Evolutionary conservation across 2,888 invertebrate genomes (phyloP).

Genomic region (Enchytraeus crypticus): DNA sequence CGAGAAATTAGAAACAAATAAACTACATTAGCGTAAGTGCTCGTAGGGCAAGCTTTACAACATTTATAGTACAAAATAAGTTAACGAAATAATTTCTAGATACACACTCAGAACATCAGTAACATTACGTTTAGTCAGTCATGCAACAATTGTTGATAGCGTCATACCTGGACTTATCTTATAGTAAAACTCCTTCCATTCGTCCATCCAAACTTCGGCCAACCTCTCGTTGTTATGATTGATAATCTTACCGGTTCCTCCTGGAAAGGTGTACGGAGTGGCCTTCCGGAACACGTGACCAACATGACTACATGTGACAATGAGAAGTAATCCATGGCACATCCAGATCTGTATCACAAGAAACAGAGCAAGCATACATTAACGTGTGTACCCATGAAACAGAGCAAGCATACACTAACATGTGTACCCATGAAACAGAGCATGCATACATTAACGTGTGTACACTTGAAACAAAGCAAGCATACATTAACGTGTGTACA

Average conservation of each 20-base stretch:
- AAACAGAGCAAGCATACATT: background rate
- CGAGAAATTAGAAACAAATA: too few relatives aligned
- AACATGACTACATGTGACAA: conserved; percentile 34
- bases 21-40: too few relatives aligned
- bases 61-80: background rate
- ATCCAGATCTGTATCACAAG: conserved; percentile 31
- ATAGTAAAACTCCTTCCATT: conserved; percentile 65
- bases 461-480: too few relatives aligned
- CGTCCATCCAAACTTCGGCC: conserved; percentile 98
- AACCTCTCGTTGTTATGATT: conserved; percentile 93
- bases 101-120: background rate
- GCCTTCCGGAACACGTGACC: conserved; percentile 37
- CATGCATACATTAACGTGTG: too few relatives aligned
- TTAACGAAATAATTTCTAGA: background rate
- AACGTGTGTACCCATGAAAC: too few relatives aligned
- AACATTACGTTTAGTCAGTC: background rate
- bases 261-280: conserved; percentile 94
- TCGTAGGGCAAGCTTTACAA: too few relatives aligned
- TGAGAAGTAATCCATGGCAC: conserved; percentile 33
- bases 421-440: too few relatives aligned
- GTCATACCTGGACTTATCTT: conserved; percentile 31
- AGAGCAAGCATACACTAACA: too few relatives aligned
- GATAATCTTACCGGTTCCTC: conserved; percentile 74
- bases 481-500: too few relatives aligned
- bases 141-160: background rate